Base-by-base conservation (phyloP, 2,797 vertebrate genomes). In the Sebastolobus alascanus region DNA sequence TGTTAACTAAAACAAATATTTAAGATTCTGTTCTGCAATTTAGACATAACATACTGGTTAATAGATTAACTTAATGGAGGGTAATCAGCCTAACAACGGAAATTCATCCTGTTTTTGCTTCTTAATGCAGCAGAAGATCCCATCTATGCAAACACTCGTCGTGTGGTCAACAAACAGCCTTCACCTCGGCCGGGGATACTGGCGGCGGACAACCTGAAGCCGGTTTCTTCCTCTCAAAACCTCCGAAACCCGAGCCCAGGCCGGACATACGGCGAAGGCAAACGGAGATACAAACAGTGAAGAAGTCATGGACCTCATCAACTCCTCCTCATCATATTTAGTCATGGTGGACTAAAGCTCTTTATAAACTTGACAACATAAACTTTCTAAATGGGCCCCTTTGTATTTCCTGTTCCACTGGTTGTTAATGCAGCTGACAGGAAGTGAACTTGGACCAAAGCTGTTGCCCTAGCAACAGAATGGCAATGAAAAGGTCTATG, bases 81-180 rank as follows among this genome's bases (percentile, higher is more conserved):
- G 3, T 61, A 33, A 68, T 40, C 3, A 52, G 12, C 13, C 22
- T 6, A 37, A 58, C 10, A n/a, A 20, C 3, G 35, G 16, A 37
- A 16, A 52, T 13, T 54, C 2, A 20, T 13, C 2, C 10, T 68
- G 0, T 37, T 46, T 35, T 65, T 61, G n/a, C 3, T 61, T 60
- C 63, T 52, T 1, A 25, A 8, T 69, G 1, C 84, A 79, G 82
- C 6, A 72, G 33, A 50, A 11, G 88, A 91, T 16, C 91, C 92
- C 0, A 14, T 95, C 74, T 95, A 95, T 37, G 58, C 55, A 12
- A 95, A 95, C 85, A 91, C 84, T n/a, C 89, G 4, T 25, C 22
- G 50, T 6, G 12, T 16, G 69, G 4, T 8, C 46, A 77, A 3
- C 12, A 84, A 69, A 7, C 85, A 92, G 43, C 84, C 86, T 0